Percentiles rank a stretch among this genome's conserved stretches.
phyloP scores from a whole-genome alignment of 2,888 invertebrate genomes.

The Auanema freiburgensis region DNA sequence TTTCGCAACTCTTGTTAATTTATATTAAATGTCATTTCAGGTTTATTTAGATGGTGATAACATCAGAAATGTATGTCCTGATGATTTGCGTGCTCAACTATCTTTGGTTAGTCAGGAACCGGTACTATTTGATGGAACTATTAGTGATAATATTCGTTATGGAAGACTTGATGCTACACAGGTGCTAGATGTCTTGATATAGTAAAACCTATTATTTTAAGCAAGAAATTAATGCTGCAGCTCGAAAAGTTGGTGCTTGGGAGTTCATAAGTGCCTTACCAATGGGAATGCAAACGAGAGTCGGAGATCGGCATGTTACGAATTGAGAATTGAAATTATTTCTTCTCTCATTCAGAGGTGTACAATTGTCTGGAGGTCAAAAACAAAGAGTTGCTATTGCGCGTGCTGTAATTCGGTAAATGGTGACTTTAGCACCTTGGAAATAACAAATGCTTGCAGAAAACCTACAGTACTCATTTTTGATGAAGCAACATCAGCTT shows the following conservation, averaged over 20 bases:
- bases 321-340: not conserved
- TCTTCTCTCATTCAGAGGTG: constrained; percentile 28
- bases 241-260: constrained; percentile 61
- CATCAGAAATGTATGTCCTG: constrained; percentile 56
- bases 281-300: constrained; percentile 61
- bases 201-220: constrained; percentile 10
- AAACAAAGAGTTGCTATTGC: constrained; percentile 62
- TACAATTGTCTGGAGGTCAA: constrained; percentile 55
- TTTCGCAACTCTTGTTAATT: not conserved
- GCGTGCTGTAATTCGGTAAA: constrained; percentile 52
- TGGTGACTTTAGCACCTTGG: not conserved
- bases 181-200: constrained; percentile 10
- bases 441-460: constrained; percentile 15
- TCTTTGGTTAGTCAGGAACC: constrained; percentile 67
- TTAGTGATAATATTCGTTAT: constrained; percentile 61
- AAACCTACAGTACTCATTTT: constrained; percentile 46
- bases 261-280: constrained; percentile 58
- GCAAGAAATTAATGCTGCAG: constrained; percentile 61
- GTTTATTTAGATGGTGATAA: constrained; percentile 64
- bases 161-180: constrained; percentile 55
- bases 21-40: constrained; percentile 31
- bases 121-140: constrained; percentile 62
- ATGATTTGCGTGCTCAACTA: constrained; percentile 65
- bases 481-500: constrained; percentile 60
- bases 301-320: constrained; percentile 49